Evolutionary conservation across 2,797 vertebrate genomes (phyloP).

Genomic region (Diplodus sargus): DNA sequence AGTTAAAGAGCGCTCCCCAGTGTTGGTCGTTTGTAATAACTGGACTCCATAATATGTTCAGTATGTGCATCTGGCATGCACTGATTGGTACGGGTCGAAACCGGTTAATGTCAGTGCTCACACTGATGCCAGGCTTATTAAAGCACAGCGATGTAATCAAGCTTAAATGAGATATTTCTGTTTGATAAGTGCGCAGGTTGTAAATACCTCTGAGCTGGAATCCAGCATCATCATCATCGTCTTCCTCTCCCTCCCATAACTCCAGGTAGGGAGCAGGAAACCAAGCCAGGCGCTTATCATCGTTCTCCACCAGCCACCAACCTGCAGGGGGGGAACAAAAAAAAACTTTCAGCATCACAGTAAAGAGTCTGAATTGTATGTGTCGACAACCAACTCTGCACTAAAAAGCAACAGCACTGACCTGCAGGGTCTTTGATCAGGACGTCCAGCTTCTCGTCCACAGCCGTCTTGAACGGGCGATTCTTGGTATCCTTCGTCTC

Average conservation of each 20-base stretch:
- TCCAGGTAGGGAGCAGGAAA: slow-evolving; percentile 94
- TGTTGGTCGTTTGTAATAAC: slow-evolving; percentile 19
- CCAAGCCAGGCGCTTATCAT: slow-evolving; percentile 89
- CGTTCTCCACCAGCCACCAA: slow-evolving; percentile 96
- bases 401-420: slow-evolving; percentile 57
- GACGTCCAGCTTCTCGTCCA: slow-evolving; percentile 88
- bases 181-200: neutral
- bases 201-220: slow-evolving; percentile 72
- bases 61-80: neutral
- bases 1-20: neutral
- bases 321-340: slow-evolving; percentile 77
- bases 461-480: slow-evolving; percentile 79
- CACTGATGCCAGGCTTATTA: neutral
- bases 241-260: slow-evolving; percentile 62
- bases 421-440: slow-evolving; percentile 91
- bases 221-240: slow-evolving; percentile 40
- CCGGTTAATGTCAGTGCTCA: neutral
- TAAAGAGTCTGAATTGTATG: neutral
- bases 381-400: too few relatives aligned
- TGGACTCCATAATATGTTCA: neutral
- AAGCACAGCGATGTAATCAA: neutral
- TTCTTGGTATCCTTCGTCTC: slow-evolving; percentile 90
- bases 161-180: neutral
- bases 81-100: neutral
- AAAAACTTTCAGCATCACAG: neutral